Evolutionary conservation across 2,797 vertebrate genomes (phyloP).

Genomic region (Eospalax fontanierii): DNA sequence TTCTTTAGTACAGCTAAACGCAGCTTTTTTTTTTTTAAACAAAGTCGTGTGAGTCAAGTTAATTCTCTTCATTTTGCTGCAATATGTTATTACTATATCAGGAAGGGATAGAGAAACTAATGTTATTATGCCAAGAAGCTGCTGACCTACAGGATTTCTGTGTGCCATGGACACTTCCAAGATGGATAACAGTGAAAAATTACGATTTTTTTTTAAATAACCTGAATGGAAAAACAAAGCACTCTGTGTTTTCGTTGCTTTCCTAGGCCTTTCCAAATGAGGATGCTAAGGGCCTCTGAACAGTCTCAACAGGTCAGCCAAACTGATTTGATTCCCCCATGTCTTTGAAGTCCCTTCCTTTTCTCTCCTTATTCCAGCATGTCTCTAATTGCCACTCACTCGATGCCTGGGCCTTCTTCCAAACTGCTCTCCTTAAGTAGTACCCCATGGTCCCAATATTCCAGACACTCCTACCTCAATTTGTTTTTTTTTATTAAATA

Average conservation of each 20-base stretch:
- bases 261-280: constrained; percentile 34
- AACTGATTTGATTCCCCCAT: background rate
- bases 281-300: constrained; percentile 42
- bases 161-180: constrained; percentile 64
- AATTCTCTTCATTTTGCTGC: constrained; percentile 62
- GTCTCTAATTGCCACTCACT: background rate
- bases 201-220: constrained; percentile 62
- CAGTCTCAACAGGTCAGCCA: background rate
- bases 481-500: constrained; percentile 61
- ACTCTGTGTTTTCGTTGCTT: constrained; percentile 37
- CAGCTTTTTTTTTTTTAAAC: background rate
- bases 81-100: constrained; percentile 48
- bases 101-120: constrained; percentile 61
- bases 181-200: constrained; percentile 62
- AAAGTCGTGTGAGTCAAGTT: constrained; percentile 67
- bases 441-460: constrained; percentile 37
- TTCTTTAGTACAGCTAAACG: constrained; percentile 77
- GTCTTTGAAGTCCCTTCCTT: background rate
- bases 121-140: constrained; percentile 53
- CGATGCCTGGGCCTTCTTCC: background rate
- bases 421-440: constrained; percentile 50
- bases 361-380: background rate
- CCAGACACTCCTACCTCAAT: constrained; percentile 40
- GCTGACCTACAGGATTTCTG: constrained; percentile 42
- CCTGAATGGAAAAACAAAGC: constrained; percentile 1